Evolutionary conservation across 1,140 invertebrate genomes (phyloP).

Genomic region (Heliconius congener): DNA sequence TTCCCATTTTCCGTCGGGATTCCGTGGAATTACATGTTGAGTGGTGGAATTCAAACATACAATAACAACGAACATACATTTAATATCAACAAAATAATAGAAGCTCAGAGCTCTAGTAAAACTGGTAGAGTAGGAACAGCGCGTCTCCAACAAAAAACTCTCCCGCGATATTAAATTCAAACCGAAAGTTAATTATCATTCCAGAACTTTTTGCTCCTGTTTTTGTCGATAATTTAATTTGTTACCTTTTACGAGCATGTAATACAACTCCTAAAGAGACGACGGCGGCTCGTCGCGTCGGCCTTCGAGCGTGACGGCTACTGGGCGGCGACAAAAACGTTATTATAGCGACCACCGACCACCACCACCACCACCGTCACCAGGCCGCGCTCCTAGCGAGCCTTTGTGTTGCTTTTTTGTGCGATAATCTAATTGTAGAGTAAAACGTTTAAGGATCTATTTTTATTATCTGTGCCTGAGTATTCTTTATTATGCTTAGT

Average conservation of each 20-base stretch:
- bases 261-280: slow-evolving; percentile 32
- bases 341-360: not conserved
- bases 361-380: too few relatives aligned
- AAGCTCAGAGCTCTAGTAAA: not conserved
- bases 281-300: slow-evolving; percentile 4
- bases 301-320: slow-evolving; percentile 37
- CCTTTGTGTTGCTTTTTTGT: slow-evolving; percentile 1
- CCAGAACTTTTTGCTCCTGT: slow-evolving; percentile 17
- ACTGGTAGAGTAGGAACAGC: not conserved
- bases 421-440: not conserved
- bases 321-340: slow-evolving; percentile 20
- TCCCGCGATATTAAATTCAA: slow-evolving; percentile 6
- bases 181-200: slow-evolving; percentile 31
- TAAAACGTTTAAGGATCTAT: not conserved
- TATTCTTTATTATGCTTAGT: not conserved
- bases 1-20: too few relatives aligned
- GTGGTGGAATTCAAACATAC: too few relatives aligned
- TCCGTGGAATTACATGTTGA: too few relatives aligned
- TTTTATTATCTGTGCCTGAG: not conserved
- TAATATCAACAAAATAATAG: not conserved
- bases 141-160: not conserved
- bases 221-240: slow-evolving; percentile 48
- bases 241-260: slow-evolving; percentile 41
- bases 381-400: not conserved
- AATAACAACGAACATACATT: too few relatives aligned